Evolutionary conservation across 2,113 vertebrate species (phyloP).

Genomic region (Hydrolagus affinis): DNA sequence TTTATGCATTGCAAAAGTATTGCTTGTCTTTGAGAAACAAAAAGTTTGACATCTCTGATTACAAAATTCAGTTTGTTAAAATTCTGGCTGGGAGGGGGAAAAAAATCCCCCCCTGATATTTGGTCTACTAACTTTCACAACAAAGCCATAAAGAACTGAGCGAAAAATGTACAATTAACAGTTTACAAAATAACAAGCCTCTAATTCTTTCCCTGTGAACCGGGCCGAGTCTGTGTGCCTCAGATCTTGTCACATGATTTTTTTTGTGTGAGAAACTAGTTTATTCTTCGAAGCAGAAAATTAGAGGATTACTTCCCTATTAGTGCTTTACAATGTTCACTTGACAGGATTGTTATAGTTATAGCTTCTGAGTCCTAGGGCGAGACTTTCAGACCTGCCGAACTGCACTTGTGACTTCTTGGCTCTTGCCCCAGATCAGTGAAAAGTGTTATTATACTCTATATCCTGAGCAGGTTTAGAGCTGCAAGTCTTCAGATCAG

Average conservation of each 20-base stretch:
- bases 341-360: background rate
- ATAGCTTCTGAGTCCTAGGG: background rate
- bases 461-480: no score
- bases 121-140: no score
- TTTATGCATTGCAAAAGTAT: background rate
- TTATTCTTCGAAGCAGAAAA: background rate
- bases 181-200: no score
- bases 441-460: no score
- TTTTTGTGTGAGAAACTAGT: background rate
- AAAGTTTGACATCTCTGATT: background rate
- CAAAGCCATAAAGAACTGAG: no score
- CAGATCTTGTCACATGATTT: background rate
- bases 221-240: no score
- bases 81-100: no score
- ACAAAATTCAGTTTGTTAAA: background rate
- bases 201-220: no score
- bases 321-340: background rate
- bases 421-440: no score
- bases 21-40: background rate
- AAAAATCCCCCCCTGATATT: no score
- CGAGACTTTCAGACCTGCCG: background rate
- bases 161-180: no score
- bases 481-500: no score
- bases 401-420: background rate
- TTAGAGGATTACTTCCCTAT: background rate